Conservation (phyloP, 1,140 invertebrate species). For the Drosophila littoralis region DNA sequence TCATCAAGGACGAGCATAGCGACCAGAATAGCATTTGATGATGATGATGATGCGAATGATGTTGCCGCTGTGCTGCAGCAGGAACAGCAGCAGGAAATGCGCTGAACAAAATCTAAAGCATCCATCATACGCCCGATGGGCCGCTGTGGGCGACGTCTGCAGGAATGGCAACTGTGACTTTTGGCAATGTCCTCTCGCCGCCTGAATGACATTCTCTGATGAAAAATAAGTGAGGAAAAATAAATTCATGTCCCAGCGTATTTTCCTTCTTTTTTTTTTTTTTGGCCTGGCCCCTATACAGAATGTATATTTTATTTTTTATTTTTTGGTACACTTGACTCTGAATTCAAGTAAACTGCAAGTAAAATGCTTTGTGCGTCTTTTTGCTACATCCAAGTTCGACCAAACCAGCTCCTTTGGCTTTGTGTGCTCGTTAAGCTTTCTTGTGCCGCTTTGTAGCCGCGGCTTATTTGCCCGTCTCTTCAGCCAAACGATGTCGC, state of each 20-base stretch:
- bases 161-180: conserved; percentile 49
- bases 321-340: conserved; percentile 46
- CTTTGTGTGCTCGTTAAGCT: conserved; percentile 67
- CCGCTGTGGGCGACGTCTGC: conserved; percentile 6
- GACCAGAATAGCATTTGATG: conserved; percentile 11
- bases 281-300: not conserved
- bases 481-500: too few relatives aligned
- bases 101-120: conserved; percentile 48
- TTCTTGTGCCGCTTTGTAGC: conserved; percentile 35
- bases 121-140: conserved; percentile 59
- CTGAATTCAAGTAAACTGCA: conserved; percentile 66
- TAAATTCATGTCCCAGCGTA: conserved; percentile 56
- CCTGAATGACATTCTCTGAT: conserved; percentile 58
- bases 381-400: conserved; percentile 17
- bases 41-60: conserved; percentile 23
- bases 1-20: conserved; percentile 27
- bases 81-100: conserved; percentile 40
- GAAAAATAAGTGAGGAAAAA: conserved; percentile 59
- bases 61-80: not conserved
- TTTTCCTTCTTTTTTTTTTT: not conserved
- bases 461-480: conserved; percentile 42
- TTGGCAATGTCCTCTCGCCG: conserved; percentile 44
- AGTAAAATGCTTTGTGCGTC: conserved; percentile 52
- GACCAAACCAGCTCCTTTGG: conserved; percentile 19
- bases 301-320: not conserved